Evolutionary conservation across 2,888 invertebrate genomes (phyloP).

Genomic region (Muscina levida): DNA sequence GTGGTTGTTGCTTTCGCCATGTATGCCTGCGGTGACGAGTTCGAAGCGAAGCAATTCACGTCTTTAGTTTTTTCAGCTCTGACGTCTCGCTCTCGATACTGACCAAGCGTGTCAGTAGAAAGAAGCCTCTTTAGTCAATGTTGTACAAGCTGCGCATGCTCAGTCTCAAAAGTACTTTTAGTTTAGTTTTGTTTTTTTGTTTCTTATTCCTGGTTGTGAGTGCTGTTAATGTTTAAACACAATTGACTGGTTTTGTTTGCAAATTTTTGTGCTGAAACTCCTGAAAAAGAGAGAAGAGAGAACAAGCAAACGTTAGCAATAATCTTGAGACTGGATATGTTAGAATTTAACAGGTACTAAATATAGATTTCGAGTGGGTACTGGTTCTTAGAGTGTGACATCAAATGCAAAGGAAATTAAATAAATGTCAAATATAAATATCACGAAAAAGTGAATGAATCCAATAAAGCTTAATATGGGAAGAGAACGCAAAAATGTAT

Average conservation of each 20-base stretch:
- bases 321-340: too few species aligned
- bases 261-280: conserved; percentile 7
- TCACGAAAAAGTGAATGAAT: too few species aligned
- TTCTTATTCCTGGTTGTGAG: not conserved
- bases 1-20: conserved; percentile 3
- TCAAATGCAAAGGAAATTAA: too few species aligned
- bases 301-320: not conserved
- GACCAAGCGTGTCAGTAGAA: not conserved
- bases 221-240: conserved; percentile 13
- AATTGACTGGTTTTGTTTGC: conserved; percentile 12
- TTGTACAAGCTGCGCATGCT: conserved; percentile 50
- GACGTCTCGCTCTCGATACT: conserved; percentile 34
- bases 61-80: not conserved
- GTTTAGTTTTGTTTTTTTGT: conserved; percentile 36
- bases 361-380: too few species aligned
- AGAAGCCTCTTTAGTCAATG: conserved; percentile 8
- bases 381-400: too few species aligned
- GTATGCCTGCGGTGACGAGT: not conserved
- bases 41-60: too few species aligned
- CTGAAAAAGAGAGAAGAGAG: not conserved
- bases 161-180: conserved; percentile 29
- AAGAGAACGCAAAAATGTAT: too few species aligned
- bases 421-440: too few species aligned
- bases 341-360: too few species aligned
- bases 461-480: too few species aligned